Conservation (phyloP, 2,888 invertebrate species). For the Rhagophthalmus giganteus region DNA sequence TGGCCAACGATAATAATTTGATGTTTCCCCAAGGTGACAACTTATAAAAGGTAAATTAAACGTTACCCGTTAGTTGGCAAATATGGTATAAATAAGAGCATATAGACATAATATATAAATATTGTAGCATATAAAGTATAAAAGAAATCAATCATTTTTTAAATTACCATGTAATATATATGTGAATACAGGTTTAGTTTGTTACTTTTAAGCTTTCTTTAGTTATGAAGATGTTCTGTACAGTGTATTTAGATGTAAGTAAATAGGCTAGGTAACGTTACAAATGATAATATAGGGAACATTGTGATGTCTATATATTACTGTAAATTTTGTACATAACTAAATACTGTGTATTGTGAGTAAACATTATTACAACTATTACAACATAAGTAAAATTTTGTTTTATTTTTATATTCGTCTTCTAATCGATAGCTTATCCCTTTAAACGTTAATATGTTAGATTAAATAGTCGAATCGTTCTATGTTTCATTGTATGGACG, state of each 20-base stretch:
- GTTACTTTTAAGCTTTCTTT: conserved; percentile 50
- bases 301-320: conserved; percentile 59
- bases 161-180: conserved; percentile 55
- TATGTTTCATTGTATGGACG: background rate
- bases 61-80: conserved; percentile 56
- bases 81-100: conserved; percentile 51
- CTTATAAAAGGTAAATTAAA: conserved; percentile 38
- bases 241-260: conserved; percentile 57
- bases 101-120: conserved; percentile 53
- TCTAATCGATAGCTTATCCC: background rate
- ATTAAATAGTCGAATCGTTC: too few species aligned
- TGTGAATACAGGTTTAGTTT: conserved; percentile 55
- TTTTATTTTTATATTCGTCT: conserved; percentile 11
- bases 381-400: conserved; percentile 40
- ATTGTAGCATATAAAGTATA: conserved; percentile 51
- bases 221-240: conserved; percentile 55
- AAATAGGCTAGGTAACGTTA: conserved; percentile 53
- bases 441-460: too few species aligned
- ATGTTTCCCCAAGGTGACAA: conserved; percentile 17
- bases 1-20: conserved; percentile 7
- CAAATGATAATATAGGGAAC: conserved; percentile 56
- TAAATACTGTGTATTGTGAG: conserved; percentile 59
- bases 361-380: conserved; percentile 58
- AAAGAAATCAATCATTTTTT: conserved; percentile 52
- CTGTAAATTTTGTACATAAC: conserved; percentile 60